A percentile compares a stretch with the other conserved stretches of the same genome.
phyloP scores from a whole-genome alignment of 1,140 invertebrate species.

The Sycophaga agraensis region DNA sequence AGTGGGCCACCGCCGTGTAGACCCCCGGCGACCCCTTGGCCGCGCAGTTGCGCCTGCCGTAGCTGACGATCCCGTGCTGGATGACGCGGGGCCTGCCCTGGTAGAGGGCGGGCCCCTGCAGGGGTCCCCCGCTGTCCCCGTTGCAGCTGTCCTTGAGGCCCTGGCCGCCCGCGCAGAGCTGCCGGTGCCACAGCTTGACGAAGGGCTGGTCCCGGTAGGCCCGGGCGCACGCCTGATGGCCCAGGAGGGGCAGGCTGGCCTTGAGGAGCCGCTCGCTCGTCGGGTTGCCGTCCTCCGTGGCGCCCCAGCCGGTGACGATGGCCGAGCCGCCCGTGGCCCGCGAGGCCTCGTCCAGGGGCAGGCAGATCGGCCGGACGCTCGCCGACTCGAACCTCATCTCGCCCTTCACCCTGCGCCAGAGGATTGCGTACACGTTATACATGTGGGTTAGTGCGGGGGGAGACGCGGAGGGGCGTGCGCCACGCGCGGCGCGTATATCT shows the following conservation, averaged over 20 bases:
- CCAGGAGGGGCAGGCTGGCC: slow-evolving; percentile 56
- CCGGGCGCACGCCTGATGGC: slow-evolving; percentile 50
- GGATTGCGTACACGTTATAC: too few relatives aligned
- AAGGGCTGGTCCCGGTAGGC: slow-evolving; percentile 50
- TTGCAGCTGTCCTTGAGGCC: slow-evolving; percentile 51
- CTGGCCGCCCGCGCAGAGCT: slow-evolving; percentile 66
- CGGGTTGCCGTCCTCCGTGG: slow-evolving; percentile 54
- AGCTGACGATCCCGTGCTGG: slow-evolving; percentile 61
- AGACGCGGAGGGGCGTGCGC: too few relatives aligned
- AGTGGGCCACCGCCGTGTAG: slow-evolving; percentile 63
- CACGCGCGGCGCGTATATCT: too few relatives aligned
- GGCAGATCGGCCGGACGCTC: slow-evolving; percentile 58
- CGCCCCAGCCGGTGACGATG: slow-evolving; percentile 65
- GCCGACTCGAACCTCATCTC: slow-evolving; percentile 52
- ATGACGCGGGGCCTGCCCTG: slow-evolving; percentile 42
- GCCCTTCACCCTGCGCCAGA: slow-evolving; percentile 50
- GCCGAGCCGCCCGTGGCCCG: slow-evolving; percentile 7
- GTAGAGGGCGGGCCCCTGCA: slow-evolving; percentile 43
- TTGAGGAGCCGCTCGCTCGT: slow-evolving; percentile 56
- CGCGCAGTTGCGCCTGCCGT: slow-evolving; percentile 56
- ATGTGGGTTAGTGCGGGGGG: too few relatives aligned
- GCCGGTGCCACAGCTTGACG: slow-evolving; percentile 49
- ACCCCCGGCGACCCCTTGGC: slow-evolving; percentile 62
- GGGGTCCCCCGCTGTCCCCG: slow-evolving; percentile 61
- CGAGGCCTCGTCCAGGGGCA: slow-evolving; percentile 52